These are phyloP conservation scores for Champsocephalus gunnari DNA, from an alignment of 2,797 vertebrate species.

Conservation along the genomic window DNA sequence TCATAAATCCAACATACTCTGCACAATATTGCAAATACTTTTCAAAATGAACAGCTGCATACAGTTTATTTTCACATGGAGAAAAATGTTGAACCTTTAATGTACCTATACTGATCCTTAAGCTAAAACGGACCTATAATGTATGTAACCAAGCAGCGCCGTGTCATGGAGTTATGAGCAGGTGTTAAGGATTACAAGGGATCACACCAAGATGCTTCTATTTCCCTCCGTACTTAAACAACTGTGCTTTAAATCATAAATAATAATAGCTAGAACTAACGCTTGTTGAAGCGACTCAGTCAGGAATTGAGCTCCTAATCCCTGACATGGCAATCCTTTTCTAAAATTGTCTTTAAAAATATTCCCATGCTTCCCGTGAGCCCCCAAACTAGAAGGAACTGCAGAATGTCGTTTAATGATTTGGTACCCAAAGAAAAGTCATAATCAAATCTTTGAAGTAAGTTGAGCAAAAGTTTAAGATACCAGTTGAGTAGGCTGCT, in stretches of 20 bases:
- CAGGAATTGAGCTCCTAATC: slow-evolving; percentile 24
- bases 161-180: slow-evolving; percentile 12
- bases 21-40: slow-evolving; percentile 16
- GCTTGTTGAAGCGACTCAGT: slow-evolving; percentile 23
- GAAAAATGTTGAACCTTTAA: not conserved
- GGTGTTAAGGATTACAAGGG: slow-evolving; percentile 24
- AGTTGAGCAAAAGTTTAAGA: slow-evolving; percentile 6
- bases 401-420: not conserved
- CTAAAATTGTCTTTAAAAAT: slow-evolving; percentile 8
- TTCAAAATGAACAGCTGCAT: not conserved
- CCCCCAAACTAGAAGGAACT: not conserved
- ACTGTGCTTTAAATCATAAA: slow-evolving; percentile 27
- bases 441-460: not conserved
- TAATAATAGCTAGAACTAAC: slow-evolving; percentile 16
- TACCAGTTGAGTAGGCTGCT: slow-evolving; percentile 6
- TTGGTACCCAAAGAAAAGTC: slow-evolving; percentile 1
- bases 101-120: too few species aligned
- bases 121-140: too few species aligned
- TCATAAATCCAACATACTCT: not conserved
- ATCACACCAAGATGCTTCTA: slow-evolving; percentile 28
- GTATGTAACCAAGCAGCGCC: not conserved
- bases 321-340: slow-evolving; percentile 3
- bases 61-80: not conserved
- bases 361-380: not conserved
- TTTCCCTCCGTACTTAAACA: slow-evolving; percentile 21